These are phyloP conservation scores for Whitmania pigra DNA, from an alignment of 1,140 invertebrate species.

Conservation along the genomic window DNA sequence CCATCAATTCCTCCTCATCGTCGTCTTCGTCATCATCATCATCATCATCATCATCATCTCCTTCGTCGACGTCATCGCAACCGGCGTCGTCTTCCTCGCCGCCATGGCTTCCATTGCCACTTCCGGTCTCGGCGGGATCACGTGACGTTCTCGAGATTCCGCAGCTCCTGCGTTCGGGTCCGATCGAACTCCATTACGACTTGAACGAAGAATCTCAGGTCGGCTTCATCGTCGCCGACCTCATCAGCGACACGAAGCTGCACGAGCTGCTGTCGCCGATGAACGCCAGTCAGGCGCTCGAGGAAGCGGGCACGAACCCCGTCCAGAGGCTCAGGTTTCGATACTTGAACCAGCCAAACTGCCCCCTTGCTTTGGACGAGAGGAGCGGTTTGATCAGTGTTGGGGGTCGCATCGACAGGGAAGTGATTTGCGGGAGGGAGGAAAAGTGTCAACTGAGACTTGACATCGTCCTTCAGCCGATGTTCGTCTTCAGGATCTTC, in stretches of 20 bases:
- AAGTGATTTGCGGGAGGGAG: neutral
- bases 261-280: neutral
- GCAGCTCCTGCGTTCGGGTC: neutral
- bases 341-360: slow-evolving; percentile 6
- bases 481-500: slow-evolving; percentile 7
- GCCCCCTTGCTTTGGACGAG: slow-evolving; percentile 1
- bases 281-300: neutral
- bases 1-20: neutral
- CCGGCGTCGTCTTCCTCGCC: neutral
- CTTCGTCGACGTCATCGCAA: neutral
- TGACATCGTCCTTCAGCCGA: slow-evolving; percentile 7
- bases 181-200: slow-evolving; percentile 9
- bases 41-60: neutral
- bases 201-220: slow-evolving; percentile 7
- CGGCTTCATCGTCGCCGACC: slow-evolving; percentile 6
- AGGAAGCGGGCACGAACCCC: neutral
- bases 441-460: slow-evolving; percentile 9
- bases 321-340: neutral
- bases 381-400: slow-evolving; percentile 2
- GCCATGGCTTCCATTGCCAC: neutral
- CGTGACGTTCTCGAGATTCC: too few species aligned
- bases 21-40: neutral
- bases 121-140: neutral
- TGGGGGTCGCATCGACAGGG: slow-evolving; percentile 6
- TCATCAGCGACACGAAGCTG: neutral